Evolutionary conservation across 1,140 invertebrate species (phyloP), one percentile per base, ranked within the genome.

Genomic region (Apis florea): DNA sequence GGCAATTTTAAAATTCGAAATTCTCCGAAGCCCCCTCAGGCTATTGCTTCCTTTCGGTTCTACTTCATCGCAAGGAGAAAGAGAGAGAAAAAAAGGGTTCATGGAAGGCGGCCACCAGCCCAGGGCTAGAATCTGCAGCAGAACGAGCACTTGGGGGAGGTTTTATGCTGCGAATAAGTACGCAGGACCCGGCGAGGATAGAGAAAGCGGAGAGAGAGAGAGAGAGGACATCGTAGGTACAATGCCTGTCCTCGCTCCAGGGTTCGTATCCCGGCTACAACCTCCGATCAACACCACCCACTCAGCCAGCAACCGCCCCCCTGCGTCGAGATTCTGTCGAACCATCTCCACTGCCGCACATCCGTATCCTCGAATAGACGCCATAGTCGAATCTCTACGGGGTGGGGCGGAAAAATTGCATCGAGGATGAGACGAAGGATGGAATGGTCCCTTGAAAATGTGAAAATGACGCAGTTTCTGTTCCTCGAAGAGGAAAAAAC

Each of bases 201-300:
- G 71, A 77, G 83, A 66, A 31, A 84, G 49, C 63, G n/a, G 49
- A 53, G 75, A 79, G 59, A 79, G 59, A 58, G 85, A 19, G 49
- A 53, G 75, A 79, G 59, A 79, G 59, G 61, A 86, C 88, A 91
- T 92, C 87, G n/a, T 92, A 90, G 90, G 89, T 92, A n/a, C 90
- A 92, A 91, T 90, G 89, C 85, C 87, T 90, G 85, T 84, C 85
- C 88, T 89, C 86, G 86, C 86, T 89, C 87, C 84, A 86, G 88
- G 85, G 85, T 85, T 88, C 77, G 87, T 73, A 85, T 85, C 84
- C 86, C 79, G 84, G 84, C 86, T 85, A 82, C 82, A 84, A 75
- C 80, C 79, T 79, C 82, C 88, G 68, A 74, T 70, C 66, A 84
- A 58, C 71, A 75, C 79, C 75, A 66, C 71, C 74, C 79, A 64